Percentiles rank a stretch among this genome's conserved stretches.
Evolutionary conservation across 2,888 invertebrate genomes (phyloP).

Genomic region (Synanthedon vespiformis): DNA sequence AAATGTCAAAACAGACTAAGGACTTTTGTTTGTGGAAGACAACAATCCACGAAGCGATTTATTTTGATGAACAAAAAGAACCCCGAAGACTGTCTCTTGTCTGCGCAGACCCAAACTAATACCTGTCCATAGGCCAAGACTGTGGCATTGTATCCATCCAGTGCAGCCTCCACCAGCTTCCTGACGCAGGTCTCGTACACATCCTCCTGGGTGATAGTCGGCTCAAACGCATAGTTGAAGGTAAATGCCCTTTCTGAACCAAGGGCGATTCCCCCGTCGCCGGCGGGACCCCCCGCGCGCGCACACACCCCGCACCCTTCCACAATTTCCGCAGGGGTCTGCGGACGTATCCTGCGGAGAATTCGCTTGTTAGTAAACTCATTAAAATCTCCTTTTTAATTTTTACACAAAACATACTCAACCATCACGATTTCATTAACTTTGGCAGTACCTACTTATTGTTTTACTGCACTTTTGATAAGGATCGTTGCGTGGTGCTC

Average conservation of each 20-base stretch:
- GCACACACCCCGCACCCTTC: slow-evolving; percentile 97
- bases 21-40: too few relatives aligned
- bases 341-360: slow-evolving; percentile 87
- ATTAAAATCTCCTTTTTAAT: background rate
- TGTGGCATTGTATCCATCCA: slow-evolving; percentile 98
- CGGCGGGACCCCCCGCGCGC: slow-evolving; percentile 86
- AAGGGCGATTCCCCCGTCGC: slow-evolving; percentile 91
- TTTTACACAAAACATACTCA: background rate
- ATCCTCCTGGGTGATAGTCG: slow-evolving; percentile 75
- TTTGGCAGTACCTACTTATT: too few relatives aligned
- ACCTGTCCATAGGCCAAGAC: slow-evolving; percentile 96
- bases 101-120: too few relatives aligned
- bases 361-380: background rate
- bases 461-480: background rate
- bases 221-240: slow-evolving; percentile 96
- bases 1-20: too few relatives aligned
- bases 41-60: too few relatives aligned
- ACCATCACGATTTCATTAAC: too few relatives aligned
- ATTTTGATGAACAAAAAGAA: too few relatives aligned
- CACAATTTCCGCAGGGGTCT: slow-evolving; percentile 90
- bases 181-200: slow-evolving; percentile 89
- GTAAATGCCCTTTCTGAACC: slow-evolving; percentile 96
- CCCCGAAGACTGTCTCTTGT: too few relatives aligned
- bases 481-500: background rate
- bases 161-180: slow-evolving; percentile 88